A percentile compares a stretch with the other conserved stretches of the same genome.
These are phyloP conservation scores for Anarrhichthys ocellatus DNA, from an alignment of 2,113 vertebrate genomes.

Conservation along the genomic window DNA sequence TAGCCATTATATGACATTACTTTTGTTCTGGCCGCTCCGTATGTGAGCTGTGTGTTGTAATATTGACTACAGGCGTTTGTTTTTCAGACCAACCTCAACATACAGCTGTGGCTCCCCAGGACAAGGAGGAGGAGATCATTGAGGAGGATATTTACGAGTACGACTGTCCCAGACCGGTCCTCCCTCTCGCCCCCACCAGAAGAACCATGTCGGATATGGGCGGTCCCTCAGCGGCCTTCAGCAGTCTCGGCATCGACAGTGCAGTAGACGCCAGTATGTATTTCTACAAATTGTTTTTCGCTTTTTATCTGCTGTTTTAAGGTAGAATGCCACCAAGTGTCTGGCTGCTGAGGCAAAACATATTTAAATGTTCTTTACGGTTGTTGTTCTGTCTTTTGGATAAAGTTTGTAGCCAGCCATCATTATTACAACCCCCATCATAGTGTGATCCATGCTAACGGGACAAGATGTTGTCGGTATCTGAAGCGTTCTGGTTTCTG, in stretches of 20 bases:
- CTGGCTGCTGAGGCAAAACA: not conserved
- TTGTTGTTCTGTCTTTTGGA: no score
- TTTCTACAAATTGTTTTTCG: not conserved
- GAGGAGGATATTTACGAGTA: slow-evolving; percentile 90
- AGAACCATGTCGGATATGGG: slow-evolving; percentile 89
- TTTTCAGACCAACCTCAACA: slow-evolving; percentile 65
- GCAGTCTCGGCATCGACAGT: slow-evolving; percentile 85
- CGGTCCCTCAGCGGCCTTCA: slow-evolving; percentile 84
- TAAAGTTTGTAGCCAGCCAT: not conserved
- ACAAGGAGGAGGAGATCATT: slow-evolving; percentile 70
- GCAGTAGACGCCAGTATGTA: slow-evolving; percentile 73
- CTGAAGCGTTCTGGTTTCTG: no score
- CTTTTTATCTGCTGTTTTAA: not conserved
- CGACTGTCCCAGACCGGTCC: slow-evolving; percentile 86
- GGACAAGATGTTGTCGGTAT: no score
- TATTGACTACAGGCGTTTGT: not conserved
- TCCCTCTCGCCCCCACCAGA: slow-evolving; percentile 82
- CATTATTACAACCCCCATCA: no score
- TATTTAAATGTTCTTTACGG: not conserved
- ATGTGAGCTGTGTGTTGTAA: not conserved
- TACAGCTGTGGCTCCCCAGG: slow-evolving; percentile 68
- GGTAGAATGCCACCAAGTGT: not conserved
- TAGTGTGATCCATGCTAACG: no score
- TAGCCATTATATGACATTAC: not conserved
- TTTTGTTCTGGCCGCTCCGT: no score